Evolutionary conservation across 2,888 invertebrate genomes (phyloP).

Genomic region (Odontocerum albicorne): DNA sequence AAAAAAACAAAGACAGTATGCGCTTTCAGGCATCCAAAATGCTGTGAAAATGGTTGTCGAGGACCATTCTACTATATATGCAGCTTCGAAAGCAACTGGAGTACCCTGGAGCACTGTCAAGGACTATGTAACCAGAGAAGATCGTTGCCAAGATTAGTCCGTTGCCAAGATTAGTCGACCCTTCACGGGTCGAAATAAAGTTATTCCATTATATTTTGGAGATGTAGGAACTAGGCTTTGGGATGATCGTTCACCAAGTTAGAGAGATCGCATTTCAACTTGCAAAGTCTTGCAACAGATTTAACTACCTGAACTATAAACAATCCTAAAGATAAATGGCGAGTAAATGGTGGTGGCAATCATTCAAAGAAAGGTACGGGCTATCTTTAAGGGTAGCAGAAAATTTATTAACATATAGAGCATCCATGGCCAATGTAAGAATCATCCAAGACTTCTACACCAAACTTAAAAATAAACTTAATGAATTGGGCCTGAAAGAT

Average conservation of each 20-base stretch:
- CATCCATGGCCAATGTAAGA: constrained; percentile 27
- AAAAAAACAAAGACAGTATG: constrained; percentile 5
- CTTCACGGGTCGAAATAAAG: neutral
- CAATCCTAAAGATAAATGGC: constrained; percentile 24
- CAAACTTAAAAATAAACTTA: constrained; percentile 27
- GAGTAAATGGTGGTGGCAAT: constrained; percentile 30
- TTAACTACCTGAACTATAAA: constrained; percentile 22
- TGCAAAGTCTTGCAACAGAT: constrained; percentile 19
- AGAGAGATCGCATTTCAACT: constrained; percentile 23
- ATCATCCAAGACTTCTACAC: constrained; percentile 26
- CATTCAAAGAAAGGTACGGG: constrained; percentile 19
- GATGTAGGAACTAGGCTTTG: constrained; percentile 3
- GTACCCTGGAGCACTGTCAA: constrained; percentile 13
- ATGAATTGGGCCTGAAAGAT: constrained; percentile 18
- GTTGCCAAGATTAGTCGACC: constrained; percentile 5
- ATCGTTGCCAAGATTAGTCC: too few relatives aligned
- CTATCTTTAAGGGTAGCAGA: constrained; percentile 31
- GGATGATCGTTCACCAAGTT: constrained; percentile 24
- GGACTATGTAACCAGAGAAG: constrained; percentile 9
- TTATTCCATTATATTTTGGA: constrained; percentile 19
- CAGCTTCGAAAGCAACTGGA: constrained; percentile 10
- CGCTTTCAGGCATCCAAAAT: neutral
- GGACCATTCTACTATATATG: constrained; percentile 4
- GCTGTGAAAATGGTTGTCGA: neutral
- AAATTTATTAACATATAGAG: constrained; percentile 23